Base-by-base conservation (phyloP, 2,797 vertebrate species). In the Brotula barbata region DNA sequence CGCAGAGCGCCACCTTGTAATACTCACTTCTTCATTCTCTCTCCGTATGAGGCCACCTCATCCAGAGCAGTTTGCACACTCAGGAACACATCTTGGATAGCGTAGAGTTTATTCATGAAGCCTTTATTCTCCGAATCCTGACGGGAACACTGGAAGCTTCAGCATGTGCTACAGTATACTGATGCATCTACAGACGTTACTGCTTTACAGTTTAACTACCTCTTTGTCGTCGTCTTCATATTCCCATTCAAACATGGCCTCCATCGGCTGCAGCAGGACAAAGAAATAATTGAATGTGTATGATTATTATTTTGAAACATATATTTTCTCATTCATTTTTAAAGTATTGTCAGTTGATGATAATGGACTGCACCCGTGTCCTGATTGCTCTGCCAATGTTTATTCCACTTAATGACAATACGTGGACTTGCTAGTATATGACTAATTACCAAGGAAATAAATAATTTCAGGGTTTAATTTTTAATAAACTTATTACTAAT, bases 21-120 rank as follows among this genome's bases (percentile, higher is more conserved):
- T 37, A 93, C 95, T 88, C 81, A 98, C 95, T 98, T 98, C 80
- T 97, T 98, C 65, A 98, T 90, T 73, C 95, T 89, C 85, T 98
- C 96, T 59, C 92, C 95, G 3, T 94, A 87, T 13, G 93, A 96
- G 28, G 95, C 95, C 37, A 92, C 94, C 65, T 95, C 92, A 64
- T 95, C 95, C 81, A 98, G 91, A 17, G 92, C 86, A 47, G 73
- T 94, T 91, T 98, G 96, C 28, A 97, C 93, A 48, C 90, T 95
- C 84, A 98, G 75, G 77, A 94, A 95, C 49, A 98, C 94, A 40
- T 98, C 96, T 85, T 98, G 96, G 85, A 98, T 93, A 81, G 95
- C 95, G 76, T 95, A 94, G 12, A 98, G 92, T 85, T 93, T 97
- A 57, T 95, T 92, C 82, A 98, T 93, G 89, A 98, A 94, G 64